Base-by-base conservation (phyloP, 2,797 vertebrate species). In the Silurus lanzhouensis region DNA sequence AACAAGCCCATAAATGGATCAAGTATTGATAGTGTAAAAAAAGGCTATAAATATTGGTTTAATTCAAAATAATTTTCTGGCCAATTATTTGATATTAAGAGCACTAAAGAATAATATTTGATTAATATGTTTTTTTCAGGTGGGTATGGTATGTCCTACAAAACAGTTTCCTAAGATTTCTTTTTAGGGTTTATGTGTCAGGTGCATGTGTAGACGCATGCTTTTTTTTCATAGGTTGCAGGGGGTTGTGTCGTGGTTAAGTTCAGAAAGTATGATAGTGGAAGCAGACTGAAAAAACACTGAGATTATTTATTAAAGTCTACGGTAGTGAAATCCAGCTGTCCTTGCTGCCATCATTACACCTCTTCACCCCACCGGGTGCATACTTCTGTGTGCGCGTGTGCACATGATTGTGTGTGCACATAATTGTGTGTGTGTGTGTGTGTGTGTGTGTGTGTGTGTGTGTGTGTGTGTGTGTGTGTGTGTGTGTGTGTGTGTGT, bases 191-290 rank as follows among this genome's bases (percentile, higher is more conserved):
- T 14, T 71, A 5, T 68, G 46, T 83, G 17, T 71, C 31, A 64
- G 3, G 27, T 77, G 60, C n/a, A 55, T 67, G 63, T 52, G 61
- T 55, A n/a, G 19, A 8, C 67, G 71, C 60, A 52, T 67, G 71
- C n/a, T 58, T 80, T 27, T 67, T 57, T 77, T 75, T 77, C 48
- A 27, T 79, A 72, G 79, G 52, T 71, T 70, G 55, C 25, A 82
- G 15, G 55, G 64, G 82, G 82, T 68, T 22, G 25, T 76, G n/a
- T 85, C 75, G 83, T 82, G 85, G 74, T 84, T 89, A 81, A 58
- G 75, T 82, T 88, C 86, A 85, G 86, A 85, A 85, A 84, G 61
- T 81, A 20, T 74, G 79, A 87, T 87, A 81, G 84, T 75, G 80
- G 44, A 80, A 81, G 79, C 85, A 81, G 77, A 85, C 85, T 86